phyloP scores from a whole-genome alignment of 1,140 invertebrate genomes.

The Drosophila pseudoobscura region DNA sequence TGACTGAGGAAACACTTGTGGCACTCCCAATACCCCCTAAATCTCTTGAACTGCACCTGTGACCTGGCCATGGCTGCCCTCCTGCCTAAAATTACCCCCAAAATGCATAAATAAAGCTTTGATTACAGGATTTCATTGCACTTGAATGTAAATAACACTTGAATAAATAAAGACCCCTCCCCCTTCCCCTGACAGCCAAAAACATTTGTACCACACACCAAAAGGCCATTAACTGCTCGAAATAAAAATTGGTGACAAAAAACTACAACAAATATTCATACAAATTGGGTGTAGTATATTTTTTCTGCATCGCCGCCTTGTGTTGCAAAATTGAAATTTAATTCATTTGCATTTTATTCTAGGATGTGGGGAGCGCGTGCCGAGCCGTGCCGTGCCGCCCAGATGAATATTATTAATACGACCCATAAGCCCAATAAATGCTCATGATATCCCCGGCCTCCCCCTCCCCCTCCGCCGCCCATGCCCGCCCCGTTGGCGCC shows the following conservation, averaged over 20 bases:
- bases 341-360: constrained; percentile 66
- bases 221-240: not conserved
- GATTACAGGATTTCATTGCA: too few species aligned
- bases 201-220: not conserved
- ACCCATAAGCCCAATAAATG: constrained; percentile 78
- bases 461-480: too few species aligned
- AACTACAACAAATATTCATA: constrained; percentile 17
- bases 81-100: not conserved
- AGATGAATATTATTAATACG: constrained; percentile 76
- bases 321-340: constrained; percentile 67
- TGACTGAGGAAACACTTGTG: constrained; percentile 9
- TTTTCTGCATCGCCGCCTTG: not conserved
- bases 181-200: too few species aligned
- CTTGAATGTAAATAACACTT: not conserved
- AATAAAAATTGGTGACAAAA: constrained; percentile 5
- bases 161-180: not conserved
- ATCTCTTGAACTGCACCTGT: too few species aligned
- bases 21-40: too few species aligned
- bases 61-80: constrained; percentile 3
- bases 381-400: not conserved
- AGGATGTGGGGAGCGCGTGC: constrained; percentile 40
- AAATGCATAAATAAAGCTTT: not conserved
- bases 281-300: constrained; percentile 12
- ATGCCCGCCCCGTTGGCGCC: not conserved
- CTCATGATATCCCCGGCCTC: constrained; percentile 40